Base-by-base conservation (phyloP, 2,113 vertebrate species). In the Gadus macrocephalus region DNA sequence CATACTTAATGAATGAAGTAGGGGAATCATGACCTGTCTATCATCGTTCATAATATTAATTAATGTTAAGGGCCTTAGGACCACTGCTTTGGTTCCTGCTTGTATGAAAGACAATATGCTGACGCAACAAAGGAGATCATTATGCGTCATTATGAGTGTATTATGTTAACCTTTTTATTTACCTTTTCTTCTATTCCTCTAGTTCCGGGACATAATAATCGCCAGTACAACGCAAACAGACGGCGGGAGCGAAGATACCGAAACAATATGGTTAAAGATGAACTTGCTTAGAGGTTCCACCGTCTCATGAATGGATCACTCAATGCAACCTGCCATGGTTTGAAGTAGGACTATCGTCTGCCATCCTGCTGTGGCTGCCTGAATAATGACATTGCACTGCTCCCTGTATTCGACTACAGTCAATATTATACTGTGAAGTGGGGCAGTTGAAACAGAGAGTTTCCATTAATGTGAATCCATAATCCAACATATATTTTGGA, bases 141-240 rank as follows among this genome's bases (percentile, higher is more conserved):
- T 62, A 22, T 62, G 19, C 22, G 22, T 22, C 4, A 35, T 35
- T 35, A 35, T 35, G n/a, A 61, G n/a, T 12, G 19, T 64, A 64
- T 15, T 17, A 64, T 28, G 31, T 31, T 64, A 35, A 64, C 31
- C 16, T 14, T 7, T 64, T 17, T 7, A 49, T 16, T 2, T 28
- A 25, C 25, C 2, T 25, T 65, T 69, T 68, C 9, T 49, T 49
- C 42, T 35, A 35, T 35, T 35, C 4, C 31, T 35, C 31, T 35
- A 35, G 31, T 81, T 84, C 62, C 78, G 87, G 88, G 71, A 53
- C 60, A 2, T 8, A 88, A 74, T 67, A 81, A 71, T 58, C 17
- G 4, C 38, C 1, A 4, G 16, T 8, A 0, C 31, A 53, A 11
- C 58, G 3, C 15, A 53, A 85, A 74, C 71, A 2, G 15, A 12